Base-by-base conservation (phyloP, 2,888 invertebrate genomes). In the Arenicola marina region DNA sequence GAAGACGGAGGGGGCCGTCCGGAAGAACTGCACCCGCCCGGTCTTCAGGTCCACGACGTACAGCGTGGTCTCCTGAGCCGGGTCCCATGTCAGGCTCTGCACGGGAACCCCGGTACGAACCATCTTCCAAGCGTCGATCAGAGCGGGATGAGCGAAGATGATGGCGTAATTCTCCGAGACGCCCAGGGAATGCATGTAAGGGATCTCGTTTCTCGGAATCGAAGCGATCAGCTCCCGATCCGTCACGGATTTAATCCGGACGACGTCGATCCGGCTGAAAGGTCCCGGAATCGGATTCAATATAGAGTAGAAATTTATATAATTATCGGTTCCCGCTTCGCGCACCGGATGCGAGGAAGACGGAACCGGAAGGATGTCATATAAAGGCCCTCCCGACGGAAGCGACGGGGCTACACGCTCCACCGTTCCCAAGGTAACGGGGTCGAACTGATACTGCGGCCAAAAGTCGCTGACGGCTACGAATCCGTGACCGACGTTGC, bases 181-280 rank as follows among this genome's bases (percentile, higher is more conserved):
- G 1, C 76, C 76, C 61, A 80, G 76, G 0, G 78, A 78, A 62
- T 80, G 80, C 79, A 80, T 80, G 63, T 80, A 80, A 0, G 79
- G 79, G 4, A 78, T 29, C 68, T 24, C 74, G 33, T 2, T 44
- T 31, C 77, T 75, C 0, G 61, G 31, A 75, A 77, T 78, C 21
- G 65, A 61, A 0, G 76, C 73, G 26, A 80, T 64, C 4, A 74
- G 63, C 54, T 78, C 75, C 7, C 78, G 65, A 1, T 74, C 65
- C 4, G 63, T 34, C 11, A 68, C 57, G 1, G 75, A 74, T 57
- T 68, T 68, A 15, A 79, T 73, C 32, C 78, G 66, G 1, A 79
- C 63, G 7, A 79, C 57, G 38, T 72, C 71, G 18, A 79, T 72
- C 24, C 56, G 48, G 56, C 73, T 72, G 51, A 63, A 68, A 2